These are phyloP conservation scores for Rapana venosa DNA, from an alignment of 2,888 invertebrate genomes.

Conservation along the genomic window DNA sequence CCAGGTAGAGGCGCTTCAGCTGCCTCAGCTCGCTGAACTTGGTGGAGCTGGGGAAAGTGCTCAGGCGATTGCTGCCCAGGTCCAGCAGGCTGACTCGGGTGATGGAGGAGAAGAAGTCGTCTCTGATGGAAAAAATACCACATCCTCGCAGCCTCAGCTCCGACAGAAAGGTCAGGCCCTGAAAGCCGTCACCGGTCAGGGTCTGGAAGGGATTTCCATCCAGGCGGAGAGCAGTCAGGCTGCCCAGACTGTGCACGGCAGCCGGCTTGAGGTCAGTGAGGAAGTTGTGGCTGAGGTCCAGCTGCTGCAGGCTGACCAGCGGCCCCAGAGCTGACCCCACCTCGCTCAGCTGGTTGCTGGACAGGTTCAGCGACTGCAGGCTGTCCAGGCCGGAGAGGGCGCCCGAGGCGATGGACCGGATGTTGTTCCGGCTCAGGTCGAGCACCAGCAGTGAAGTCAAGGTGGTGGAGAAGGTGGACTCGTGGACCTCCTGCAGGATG, in stretches of 20 bases:
- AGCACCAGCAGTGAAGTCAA: slow-evolving; percentile 52
- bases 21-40: slow-evolving; percentile 55
- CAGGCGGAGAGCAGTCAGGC: slow-evolving; percentile 57
- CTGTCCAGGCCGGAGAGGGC: slow-evolving; percentile 58
- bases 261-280: slow-evolving; percentile 55
- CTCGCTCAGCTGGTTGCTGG: slow-evolving; percentile 57
- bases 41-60: slow-evolving; percentile 54
- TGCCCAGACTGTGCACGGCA: slow-evolving; percentile 56
- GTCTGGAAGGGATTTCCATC: slow-evolving; percentile 61
- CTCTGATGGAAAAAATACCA: slow-evolving; percentile 56
- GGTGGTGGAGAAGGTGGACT: slow-evolving; percentile 54
- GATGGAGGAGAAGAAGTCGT: slow-evolving; percentile 59
- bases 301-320: slow-evolving; percentile 51
- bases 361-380: slow-evolving; percentile 61
- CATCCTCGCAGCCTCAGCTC: slow-evolving; percentile 59
- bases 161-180: slow-evolving; percentile 58
- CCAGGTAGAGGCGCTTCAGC: slow-evolving; percentile 58
- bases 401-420: slow-evolving; percentile 53
- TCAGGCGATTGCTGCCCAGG: slow-evolving; percentile 63
- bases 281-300: slow-evolving; percentile 63
- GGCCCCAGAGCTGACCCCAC: slow-evolving; percentile 56
- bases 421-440: slow-evolving; percentile 59
- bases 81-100: slow-evolving; percentile 58
- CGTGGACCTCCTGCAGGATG: slow-evolving; percentile 54
- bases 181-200: slow-evolving; percentile 57